Base-by-base conservation (phyloP, 2,113 vertebrate genomes). In the Sebastes schlegelii region DNA sequence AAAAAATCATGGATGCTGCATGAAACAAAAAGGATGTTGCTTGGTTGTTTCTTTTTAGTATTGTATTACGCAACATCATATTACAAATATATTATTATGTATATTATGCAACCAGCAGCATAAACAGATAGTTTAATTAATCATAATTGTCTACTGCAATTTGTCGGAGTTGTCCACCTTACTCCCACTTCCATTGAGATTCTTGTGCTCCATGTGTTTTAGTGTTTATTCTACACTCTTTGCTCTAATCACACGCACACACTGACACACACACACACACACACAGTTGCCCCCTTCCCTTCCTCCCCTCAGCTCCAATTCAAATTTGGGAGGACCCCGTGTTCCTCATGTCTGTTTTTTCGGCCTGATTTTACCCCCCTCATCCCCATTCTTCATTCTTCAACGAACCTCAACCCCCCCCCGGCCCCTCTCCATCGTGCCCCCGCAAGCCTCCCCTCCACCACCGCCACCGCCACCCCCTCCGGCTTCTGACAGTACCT, bases 401-500 rank as follows among this genome's bases (percentile, higher is more conserved):
- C 79, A 84, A 84, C 83, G 52, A 90, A 79, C 77, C 74, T 63
- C 63, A 58, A 8, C n/a, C n/a, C 61, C 73, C 81, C 77, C 66
- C 64, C 58, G 5, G 26, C 82, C 76, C 85, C 85, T 74, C 2
- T 79, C 74, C 52, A 26, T 72, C 76, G 14, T 84, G 48, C 78
- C 76, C 83, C 84, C 9, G 4, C 55, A 77, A 74, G 63, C 83
- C 82, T 72, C 64, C 78, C 73, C 83, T 62, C 80, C 87, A 68
- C 74, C 70, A n/a, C 70, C 74, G 19, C 68, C 48, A 60, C 57
- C 75, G 48, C 79, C 65, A 78, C 71, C 88, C 80, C 83, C 91
- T 79, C 79, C 69, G 82, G 88, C 87, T 86, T 91, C 91, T 94
- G 93, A 95, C 92, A 95, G 93, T 85, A 86, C 85, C 93, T 79